These are phyloP conservation scores for Heterohyrax brucei DNA, from an alignment of 2,797 vertebrate species.

Conservation along the genomic window DNA sequence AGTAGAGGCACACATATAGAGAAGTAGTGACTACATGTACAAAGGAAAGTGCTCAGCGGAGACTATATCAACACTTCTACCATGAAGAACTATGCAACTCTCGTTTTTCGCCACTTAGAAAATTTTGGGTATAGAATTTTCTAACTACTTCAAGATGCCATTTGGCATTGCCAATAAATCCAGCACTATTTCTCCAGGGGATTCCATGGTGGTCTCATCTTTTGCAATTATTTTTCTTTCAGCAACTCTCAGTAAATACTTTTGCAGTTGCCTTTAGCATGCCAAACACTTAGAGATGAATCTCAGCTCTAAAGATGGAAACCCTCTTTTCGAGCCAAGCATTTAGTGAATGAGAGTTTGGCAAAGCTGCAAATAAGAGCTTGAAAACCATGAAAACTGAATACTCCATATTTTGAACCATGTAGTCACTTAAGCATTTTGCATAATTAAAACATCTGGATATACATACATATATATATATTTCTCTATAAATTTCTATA, in stretches of 20 bases:
- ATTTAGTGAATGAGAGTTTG: conserved; percentile 62
- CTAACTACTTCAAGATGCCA: conserved; percentile 44
- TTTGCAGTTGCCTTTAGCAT: neutral
- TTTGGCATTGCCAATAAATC: neutral
- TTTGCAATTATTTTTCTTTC: conserved; percentile 58
- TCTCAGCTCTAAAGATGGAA: conserved; percentile 48
- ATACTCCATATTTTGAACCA: conserved; percentile 69
- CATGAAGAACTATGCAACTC: neutral
- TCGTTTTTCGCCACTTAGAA: neutral
- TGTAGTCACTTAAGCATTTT: conserved; percentile 70
- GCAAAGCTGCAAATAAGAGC: conserved; percentile 51
- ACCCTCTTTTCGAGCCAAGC: conserved; percentile 52
- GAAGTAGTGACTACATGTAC: neutral
- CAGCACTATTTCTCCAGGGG: conserved; percentile 24
- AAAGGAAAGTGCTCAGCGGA: neutral
- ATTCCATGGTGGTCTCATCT: neutral
- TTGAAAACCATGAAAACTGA: conserved; percentile 69
- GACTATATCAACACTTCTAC: neutral
- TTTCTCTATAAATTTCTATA: conserved; percentile 38
- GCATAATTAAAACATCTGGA: conserved; percentile 75
- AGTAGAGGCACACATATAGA: neutral
- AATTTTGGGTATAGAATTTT: neutral
- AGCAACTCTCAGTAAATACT: conserved; percentile 33
- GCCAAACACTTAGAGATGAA: neutral
- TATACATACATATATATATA: neutral